These are phyloP conservation scores for Sweltsa coloradensis DNA, from an alignment of 1,140 invertebrate genomes.

Conservation along the genomic window DNA sequence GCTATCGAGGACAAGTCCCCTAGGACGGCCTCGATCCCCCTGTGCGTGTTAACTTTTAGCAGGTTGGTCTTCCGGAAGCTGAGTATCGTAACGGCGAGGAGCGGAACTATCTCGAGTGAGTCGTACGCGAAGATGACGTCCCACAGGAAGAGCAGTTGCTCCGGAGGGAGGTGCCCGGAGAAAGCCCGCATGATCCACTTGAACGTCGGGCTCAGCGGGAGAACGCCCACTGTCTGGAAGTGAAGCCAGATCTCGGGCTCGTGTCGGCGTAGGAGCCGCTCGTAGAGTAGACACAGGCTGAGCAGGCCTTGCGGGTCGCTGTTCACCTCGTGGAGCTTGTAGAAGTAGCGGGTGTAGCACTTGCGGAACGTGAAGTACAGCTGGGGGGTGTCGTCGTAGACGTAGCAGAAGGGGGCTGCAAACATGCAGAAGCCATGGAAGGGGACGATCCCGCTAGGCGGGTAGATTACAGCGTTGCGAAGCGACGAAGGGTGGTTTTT, in stretches of 20 bases:
- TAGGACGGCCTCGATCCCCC: slow-evolving; percentile 74
- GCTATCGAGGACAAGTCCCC: slow-evolving; percentile 83
- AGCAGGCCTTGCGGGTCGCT: slow-evolving; percentile 81
- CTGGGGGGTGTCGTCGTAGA: slow-evolving; percentile 76
- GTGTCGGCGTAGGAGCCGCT: slow-evolving; percentile 78
- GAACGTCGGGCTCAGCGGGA: slow-evolving; percentile 84
- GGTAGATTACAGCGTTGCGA: slow-evolving; percentile 65
- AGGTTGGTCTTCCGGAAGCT: slow-evolving; percentile 85
- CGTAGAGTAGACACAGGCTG: slow-evolving; percentile 71
- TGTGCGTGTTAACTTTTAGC: slow-evolving; percentile 73
- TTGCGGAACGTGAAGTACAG: slow-evolving; percentile 85
- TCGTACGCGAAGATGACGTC: slow-evolving; percentile 85
- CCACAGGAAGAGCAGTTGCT: slow-evolving; percentile 85
- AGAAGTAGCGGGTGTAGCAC: slow-evolving; percentile 86
- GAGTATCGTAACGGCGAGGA: slow-evolving; percentile 80
- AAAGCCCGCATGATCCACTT: slow-evolving; percentile 94
- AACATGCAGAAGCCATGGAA: slow-evolving; percentile 98
- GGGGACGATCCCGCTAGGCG: slow-evolving; percentile 88
- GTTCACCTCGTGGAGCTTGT: slow-evolving; percentile 78
- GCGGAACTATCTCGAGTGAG: slow-evolving; percentile 75
- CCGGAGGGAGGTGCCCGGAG: slow-evolving; percentile 82
- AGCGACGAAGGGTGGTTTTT: slow-evolving; percentile 57
- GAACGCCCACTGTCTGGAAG: slow-evolving; percentile 72
- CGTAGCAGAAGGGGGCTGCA: slow-evolving; percentile 86
- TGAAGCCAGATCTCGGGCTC: slow-evolving; percentile 85